Percentiles rank a stretch among this genome's conserved stretches.
phyloP scores from a whole-genome alignment of 1,140 invertebrate genomes.

The Cotesia typhae region DNA sequence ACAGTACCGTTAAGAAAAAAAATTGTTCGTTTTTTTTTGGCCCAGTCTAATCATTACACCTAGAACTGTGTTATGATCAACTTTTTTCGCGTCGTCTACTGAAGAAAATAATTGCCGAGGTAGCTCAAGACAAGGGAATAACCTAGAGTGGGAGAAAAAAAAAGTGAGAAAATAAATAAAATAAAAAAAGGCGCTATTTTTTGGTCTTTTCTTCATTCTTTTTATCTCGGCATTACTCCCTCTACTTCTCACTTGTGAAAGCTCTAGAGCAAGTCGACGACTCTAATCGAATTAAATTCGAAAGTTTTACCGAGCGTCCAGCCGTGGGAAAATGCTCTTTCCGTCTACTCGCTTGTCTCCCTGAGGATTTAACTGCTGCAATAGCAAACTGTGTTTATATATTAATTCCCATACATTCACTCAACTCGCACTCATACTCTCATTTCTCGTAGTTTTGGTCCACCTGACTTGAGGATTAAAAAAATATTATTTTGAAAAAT shows the following conservation, averaged over 20 bases:
- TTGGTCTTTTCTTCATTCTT: background rate
- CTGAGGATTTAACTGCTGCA: slow-evolving; percentile 1
- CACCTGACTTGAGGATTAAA: too few species aligned
- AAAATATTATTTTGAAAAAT: too few species aligned
- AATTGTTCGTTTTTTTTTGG: too few species aligned
- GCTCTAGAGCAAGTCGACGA: slow-evolving; percentile 23
- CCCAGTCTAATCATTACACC: too few species aligned
- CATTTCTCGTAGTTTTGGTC: too few species aligned
- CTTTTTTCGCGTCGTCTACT: too few species aligned
- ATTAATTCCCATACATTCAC: background rate
- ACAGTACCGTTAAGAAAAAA: too few species aligned
- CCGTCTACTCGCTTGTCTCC: slow-evolving; percentile 17
- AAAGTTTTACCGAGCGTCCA: slow-evolving; percentile 27
- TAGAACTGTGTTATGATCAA: too few species aligned
- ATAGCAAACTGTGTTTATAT: background rate
- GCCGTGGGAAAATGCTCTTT: slow-evolving; percentile 21
- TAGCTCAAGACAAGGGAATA: too few species aligned
- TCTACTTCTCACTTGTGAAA: slow-evolving; percentile 7
- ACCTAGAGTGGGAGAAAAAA: too few species aligned
- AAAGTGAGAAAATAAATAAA: too few species aligned
- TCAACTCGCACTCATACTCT: background rate
- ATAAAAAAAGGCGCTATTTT: background rate
- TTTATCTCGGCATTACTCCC: background rate
- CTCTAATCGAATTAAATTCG: slow-evolving; percentile 34
- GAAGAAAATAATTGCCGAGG: too few species aligned